phyloP scores from a whole-genome alignment of 2,888 invertebrate genomes.

The Pimpla rufipes region DNA sequence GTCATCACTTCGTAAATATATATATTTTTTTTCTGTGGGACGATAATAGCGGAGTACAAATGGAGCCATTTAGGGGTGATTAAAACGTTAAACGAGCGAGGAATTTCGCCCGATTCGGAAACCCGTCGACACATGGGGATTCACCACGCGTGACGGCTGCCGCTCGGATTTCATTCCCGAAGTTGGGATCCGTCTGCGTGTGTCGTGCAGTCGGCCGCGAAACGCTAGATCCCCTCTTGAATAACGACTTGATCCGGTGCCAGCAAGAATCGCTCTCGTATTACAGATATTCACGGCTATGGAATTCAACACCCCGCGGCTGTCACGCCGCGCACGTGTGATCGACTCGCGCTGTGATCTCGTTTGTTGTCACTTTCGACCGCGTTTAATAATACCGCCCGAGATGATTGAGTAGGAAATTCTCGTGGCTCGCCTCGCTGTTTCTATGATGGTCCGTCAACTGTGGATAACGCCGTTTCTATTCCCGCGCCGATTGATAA shows the following conservation, averaged over 20 bases:
- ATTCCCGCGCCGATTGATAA: neutral
- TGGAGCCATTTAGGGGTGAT: neutral
- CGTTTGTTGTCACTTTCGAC: slow-evolving; percentile 6
- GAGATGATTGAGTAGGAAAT: slow-evolving; percentile 5
- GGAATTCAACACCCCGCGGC: slow-evolving; percentile 40
- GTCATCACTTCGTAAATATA: too few species aligned
- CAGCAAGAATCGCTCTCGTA: slow-evolving; percentile 46
- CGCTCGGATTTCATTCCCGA: slow-evolving; percentile 16
- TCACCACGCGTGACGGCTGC: neutral
- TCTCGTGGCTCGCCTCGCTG: neutral
- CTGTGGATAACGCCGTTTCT: neutral
- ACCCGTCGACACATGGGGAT: too few species aligned
- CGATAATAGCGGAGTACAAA: slow-evolving; percentile 21
- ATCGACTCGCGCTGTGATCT: slow-evolving; percentile 4
- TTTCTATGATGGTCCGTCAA: neutral
- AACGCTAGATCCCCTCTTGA: slow-evolving; percentile 13
- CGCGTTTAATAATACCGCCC: slow-evolving; percentile 13
- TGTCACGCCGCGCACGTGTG: neutral
- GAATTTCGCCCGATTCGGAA: neutral
- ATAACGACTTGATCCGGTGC: slow-evolving; percentile 52
- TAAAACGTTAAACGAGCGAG: neutral
- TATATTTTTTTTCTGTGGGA: too few species aligned
- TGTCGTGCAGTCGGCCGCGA: neutral
- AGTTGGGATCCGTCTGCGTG: slow-evolving; percentile 3
- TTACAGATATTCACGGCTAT: slow-evolving; percentile 54